Evolutionary conservation across 2,113 vertebrate genomes (phyloP).

Genomic region (Pipra filicauda): DNA sequence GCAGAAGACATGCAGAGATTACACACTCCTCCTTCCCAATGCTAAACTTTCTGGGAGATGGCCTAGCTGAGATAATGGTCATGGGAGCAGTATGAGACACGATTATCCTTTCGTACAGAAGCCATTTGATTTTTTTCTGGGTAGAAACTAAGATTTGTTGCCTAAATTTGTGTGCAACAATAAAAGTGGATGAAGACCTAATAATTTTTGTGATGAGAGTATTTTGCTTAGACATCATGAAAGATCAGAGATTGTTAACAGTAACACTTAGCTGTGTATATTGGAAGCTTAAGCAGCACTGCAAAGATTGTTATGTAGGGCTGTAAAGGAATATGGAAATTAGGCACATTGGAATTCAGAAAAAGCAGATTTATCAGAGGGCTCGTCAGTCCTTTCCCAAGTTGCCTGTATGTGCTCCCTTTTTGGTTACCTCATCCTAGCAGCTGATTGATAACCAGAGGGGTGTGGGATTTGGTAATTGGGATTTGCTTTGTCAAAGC

Average conservation of each 20-base stretch:
- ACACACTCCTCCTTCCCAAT: no score
- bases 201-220: background rate
- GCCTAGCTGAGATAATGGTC: background rate
- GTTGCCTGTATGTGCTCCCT: background rate
- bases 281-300: background rate
- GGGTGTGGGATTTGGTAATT: background rate
- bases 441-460: background rate
- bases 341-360: background rate
- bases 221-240: background rate
- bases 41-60: background rate
- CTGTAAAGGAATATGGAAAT: background rate
- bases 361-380: background rate
- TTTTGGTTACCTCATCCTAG: background rate
- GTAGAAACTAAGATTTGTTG: background rate
- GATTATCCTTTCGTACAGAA: background rate
- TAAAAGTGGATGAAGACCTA: background rate
- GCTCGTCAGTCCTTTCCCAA: background rate
- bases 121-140: background rate
- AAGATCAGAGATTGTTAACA: background rate
- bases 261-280: no score
- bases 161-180: background rate
- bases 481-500: background rate
- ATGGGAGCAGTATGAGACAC: accelerated
- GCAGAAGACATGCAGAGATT: background rate
- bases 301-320: background rate